These are phyloP conservation scores for Perca fluviatilis DNA, from an alignment of 2,113 vertebrate genomes.

Conservation along the genomic window DNA sequence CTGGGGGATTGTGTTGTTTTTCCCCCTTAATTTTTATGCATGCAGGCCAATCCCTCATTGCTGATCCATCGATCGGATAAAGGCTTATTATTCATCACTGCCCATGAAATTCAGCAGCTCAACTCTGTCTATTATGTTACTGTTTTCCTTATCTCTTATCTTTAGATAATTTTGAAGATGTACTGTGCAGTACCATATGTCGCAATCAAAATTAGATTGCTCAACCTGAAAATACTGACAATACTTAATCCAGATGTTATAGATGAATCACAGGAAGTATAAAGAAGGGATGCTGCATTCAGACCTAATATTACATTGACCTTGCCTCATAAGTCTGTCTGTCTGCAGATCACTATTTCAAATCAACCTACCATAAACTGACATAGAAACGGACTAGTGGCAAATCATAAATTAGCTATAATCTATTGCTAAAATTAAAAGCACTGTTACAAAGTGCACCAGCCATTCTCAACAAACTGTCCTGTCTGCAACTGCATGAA, in stretches of 20 bases:
- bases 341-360: conserved; percentile 1
- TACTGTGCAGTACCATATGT: conserved; percentile 4
- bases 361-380: neutral
- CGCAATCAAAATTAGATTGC: conserved; percentile 35
- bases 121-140: conserved; percentile 3
- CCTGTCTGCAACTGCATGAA: neutral
- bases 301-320: neutral
- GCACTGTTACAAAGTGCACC: neutral
- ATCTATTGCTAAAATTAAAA: neutral
- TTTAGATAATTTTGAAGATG: conserved; percentile 37
- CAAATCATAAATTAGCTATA: neutral
- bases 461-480: conserved; percentile 11
- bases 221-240: conserved; percentile 1
- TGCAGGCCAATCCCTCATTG: conserved; percentile 53
- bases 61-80: conserved; percentile 34
- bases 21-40: conserved; percentile 56
- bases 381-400: neutral
- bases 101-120: conserved; percentile 37
- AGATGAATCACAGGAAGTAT: neutral
- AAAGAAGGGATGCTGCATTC: neutral
- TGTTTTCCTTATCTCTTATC: conserved; percentile 17
- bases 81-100: conserved; percentile 40
- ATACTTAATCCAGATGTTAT: conserved; percentile 20
- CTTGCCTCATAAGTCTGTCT: conserved; percentile 9
- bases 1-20: conserved; percentile 38